phyloP scores from a whole-genome alignment of 2,888 invertebrate genomes.

The Drosophila formosana region DNA sequence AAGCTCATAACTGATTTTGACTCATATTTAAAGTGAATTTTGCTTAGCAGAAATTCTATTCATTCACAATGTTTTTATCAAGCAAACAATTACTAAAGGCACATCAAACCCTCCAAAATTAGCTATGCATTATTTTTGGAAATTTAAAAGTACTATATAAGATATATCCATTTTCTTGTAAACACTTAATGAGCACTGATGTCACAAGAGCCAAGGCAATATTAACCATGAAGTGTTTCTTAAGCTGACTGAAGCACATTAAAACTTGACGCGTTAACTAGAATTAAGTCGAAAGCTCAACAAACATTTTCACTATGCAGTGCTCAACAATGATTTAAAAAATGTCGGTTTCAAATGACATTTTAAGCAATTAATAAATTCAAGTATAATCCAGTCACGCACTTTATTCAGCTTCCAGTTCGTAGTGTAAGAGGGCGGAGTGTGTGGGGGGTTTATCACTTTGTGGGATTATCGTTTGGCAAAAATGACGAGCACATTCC shows the following conservation, averaged over 20 bases:
- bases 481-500: slow-evolving; percentile 17
- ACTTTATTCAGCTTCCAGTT: slow-evolving; percentile 2
- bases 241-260: slow-evolving; percentile 1
- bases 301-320: background rate
- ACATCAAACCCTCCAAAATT: too few species aligned
- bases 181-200: too few species aligned
- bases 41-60: too few species aligned
- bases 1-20: too few species aligned
- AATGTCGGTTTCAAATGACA: background rate
- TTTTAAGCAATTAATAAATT: slow-evolving; percentile 7
- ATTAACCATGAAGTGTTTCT: too few species aligned
- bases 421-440: background rate
- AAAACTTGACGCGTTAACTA: background rate
- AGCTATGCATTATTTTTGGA: too few species aligned
- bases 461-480: slow-evolving; percentile 10
- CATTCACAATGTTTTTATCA: too few species aligned
- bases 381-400: slow-evolving; percentile 8
- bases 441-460: slow-evolving; percentile 1
- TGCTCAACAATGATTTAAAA: background rate
- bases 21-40: too few species aligned
- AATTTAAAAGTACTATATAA: too few species aligned
- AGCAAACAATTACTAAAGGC: too few species aligned
- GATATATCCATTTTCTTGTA: too few species aligned
- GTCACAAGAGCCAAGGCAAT: too few species aligned
- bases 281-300: background rate